Evolutionary conservation across 2,797 vertebrate genomes (phyloP), one percentile per base, ranked within the genome.

Genomic region (Hybognathus amarus): DNA sequence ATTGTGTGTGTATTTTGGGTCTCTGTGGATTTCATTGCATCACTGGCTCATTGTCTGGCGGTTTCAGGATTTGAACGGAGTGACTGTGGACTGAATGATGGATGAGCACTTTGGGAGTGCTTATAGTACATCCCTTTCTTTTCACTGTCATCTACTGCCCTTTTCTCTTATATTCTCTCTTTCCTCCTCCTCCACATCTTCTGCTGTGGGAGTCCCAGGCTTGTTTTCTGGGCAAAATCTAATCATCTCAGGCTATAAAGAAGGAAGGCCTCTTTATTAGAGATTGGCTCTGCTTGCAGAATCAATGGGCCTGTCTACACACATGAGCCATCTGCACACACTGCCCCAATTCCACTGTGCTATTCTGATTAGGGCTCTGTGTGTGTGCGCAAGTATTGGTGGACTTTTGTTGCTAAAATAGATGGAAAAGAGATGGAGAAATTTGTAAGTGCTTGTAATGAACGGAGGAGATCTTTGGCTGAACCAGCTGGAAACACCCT

Each of bases 211-310:
- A 82, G 73, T 82, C 52, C 52, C 67, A 80, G 79, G 63, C 68
- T 79, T 85, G 59, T 68, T 86, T 76, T 89, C 84, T 83, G 66
- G 78, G 71, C 63, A 80, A 80, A 87, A 89, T 90, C 86, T 87
- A 87, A 89, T 91, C 81, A 85, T 17, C 52, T 78, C 24, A 15
- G 71, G 47, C 84, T 79, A 84, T 83, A 82, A 85, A 86, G 83
- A 89, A 75, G 74, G 63, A 86, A 76, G 77, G 50, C 67, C 83
- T 87, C 83, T 89, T 90, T 88, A 89, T 90, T 89, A 88, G 82
- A 7, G 79, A 84, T 87, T 79, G 82, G 77, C 76, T 87, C 83
- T 77, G 77, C 85, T 87, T 82, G 68, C 85, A 83, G n/a, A 85
- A 87, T 89, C 85, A 85, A 85, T 83, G 67, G 45, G 50, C 59